A percentile compares a stretch with the other conserved stretches of the same genome.
Conservation (phyloP, 1,140 invertebrate genomes). For the Bombus huntii region DNA sequence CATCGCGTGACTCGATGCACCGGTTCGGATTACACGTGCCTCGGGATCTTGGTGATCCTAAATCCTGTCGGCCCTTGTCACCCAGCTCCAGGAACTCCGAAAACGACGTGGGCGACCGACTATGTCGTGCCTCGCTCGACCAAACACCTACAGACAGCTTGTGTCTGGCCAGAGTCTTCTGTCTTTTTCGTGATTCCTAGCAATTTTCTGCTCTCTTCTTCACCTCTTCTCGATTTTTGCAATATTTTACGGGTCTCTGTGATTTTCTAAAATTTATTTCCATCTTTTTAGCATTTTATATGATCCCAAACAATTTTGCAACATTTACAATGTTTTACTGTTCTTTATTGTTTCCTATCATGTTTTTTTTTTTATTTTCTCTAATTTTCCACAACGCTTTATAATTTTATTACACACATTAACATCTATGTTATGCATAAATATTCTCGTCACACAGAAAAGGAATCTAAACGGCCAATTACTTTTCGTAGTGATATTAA, state of each 20-base stretch:
- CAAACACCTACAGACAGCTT: background rate
- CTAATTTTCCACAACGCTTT: background rate
- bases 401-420: background rate
- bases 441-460: too few relatives aligned
- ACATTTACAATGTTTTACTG: background rate
- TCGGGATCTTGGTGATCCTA: conserved; percentile 55
- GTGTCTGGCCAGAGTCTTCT: background rate
- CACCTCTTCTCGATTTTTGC: background rate
- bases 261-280: background rate
- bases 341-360: background rate
- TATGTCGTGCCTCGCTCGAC: conserved; percentile 6
- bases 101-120: conserved; percentile 61
- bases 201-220: background rate
- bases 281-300: background rate
- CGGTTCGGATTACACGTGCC: conserved; percentile 63
- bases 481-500: background rate
- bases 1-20: conserved; percentile 62
- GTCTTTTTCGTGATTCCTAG: too few relatives aligned
- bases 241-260: background rate
- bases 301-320: background rate
- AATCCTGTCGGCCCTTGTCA: conserved; percentile 64
- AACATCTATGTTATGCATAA: too few relatives aligned
- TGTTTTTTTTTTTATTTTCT: background rate
- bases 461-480: too few relatives aligned
- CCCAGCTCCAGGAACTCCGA: conserved; percentile 45